These are phyloP conservation scores for Synaphobranchus kaupii DNA, from an alignment of 2,797 vertebrate species.

Conservation along the genomic window DNA sequence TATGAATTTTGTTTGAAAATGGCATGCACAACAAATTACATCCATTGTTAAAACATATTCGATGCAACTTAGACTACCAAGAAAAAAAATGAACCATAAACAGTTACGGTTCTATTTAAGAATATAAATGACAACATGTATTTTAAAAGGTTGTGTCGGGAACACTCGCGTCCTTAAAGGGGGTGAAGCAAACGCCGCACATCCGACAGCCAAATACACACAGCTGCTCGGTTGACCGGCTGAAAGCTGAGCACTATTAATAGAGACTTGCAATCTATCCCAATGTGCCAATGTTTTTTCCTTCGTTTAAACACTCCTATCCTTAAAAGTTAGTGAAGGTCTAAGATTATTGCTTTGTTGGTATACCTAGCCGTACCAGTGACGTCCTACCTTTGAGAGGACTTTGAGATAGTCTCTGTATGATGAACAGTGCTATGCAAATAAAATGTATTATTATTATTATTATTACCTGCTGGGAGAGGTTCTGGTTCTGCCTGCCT, in stretches of 20 bases:
- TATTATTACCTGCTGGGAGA: constrained; percentile 55
- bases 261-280: neutral
- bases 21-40: neutral
- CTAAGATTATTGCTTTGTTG: neutral
- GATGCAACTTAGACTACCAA: neutral
- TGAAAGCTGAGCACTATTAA: no score
- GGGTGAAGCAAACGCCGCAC: neutral
- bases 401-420: no score
- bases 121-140: neutral
- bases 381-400: constrained; percentile 16
- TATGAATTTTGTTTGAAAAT: neutral
- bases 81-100: neutral
- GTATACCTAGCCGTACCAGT: neutral
- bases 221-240: neutral
- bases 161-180: neutral
- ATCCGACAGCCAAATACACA: neutral
- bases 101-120: neutral
- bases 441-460: no score
- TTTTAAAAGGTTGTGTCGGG: neutral
- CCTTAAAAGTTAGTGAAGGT: neutral
- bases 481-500: constrained; percentile 65
- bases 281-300: neutral
- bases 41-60: neutral
- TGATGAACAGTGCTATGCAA: no score
- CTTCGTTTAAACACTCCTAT: neutral